Conservation (phyloP, 2,113 vertebrate genomes). For the Marmota flaviventris region DNA sequence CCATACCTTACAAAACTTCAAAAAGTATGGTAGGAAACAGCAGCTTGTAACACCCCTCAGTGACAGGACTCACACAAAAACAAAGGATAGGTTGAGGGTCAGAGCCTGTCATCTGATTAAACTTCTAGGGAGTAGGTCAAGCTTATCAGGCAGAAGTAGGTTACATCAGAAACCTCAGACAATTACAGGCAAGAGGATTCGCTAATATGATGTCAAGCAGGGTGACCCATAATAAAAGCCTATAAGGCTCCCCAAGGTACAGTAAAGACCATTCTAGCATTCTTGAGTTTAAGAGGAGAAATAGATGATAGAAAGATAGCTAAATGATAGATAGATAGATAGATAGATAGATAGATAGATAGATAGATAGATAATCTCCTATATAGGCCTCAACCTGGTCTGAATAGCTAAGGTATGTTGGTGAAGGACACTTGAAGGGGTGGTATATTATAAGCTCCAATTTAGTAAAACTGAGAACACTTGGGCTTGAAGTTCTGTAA, state of each 20-base stretch:
- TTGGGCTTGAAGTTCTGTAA: neutral
- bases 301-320: no score
- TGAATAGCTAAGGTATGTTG: neutral
- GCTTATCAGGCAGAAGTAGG: neutral
- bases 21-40: neutral
- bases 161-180: neutral
- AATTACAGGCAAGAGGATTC: neutral
- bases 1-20: neutral
- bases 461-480: neutral
- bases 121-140: neutral
- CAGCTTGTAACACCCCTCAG: accelerated
- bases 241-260: no score
- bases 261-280: neutral
- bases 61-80: neutral
- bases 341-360: neutral
- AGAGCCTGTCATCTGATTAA: neutral
- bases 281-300: neutral
- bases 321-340: neutral
- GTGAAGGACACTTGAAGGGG: neutral
- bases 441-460: neutral
- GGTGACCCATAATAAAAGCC: neutral
- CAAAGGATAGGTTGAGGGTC: neutral
- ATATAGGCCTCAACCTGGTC: neutral
- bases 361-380: neutral
- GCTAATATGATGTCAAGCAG: neutral